Evolutionary conservation across 2,113 vertebrate species (phyloP).

Genomic region (Prietella phreatophila): DNA sequence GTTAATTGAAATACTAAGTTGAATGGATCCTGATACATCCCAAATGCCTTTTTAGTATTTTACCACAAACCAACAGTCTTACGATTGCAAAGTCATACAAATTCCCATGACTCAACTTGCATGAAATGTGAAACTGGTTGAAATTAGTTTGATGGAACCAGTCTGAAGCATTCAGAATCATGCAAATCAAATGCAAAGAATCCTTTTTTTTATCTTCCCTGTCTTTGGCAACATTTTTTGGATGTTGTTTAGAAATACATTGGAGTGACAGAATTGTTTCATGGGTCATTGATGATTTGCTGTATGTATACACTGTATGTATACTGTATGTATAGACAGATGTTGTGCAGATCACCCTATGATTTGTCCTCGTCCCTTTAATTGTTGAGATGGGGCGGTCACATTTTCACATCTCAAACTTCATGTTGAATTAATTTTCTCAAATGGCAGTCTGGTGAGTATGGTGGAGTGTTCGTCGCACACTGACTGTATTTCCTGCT

Average conservation of each 20-base stretch:
- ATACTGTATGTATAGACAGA: background rate
- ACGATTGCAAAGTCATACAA: background rate
- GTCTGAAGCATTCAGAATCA: background rate
- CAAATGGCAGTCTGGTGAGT: background rate
- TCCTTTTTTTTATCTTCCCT: background rate
- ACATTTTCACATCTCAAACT: background rate
- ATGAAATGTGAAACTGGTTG: background rate
- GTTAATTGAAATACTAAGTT: background rate
- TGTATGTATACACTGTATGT: background rate
- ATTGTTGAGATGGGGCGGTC: background rate
- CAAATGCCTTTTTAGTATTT: conserved; percentile 20
- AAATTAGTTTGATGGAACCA: background rate
- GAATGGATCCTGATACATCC: background rate
- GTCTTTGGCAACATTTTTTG: background rate
- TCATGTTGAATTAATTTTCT: background rate
- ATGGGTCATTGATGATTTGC: background rate
- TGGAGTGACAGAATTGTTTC: background rate
- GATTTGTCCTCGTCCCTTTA: background rate
- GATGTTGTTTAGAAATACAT: background rate
- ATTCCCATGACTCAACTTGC: background rate
- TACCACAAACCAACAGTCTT: background rate
- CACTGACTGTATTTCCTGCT: background rate
- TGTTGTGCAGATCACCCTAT: background rate
- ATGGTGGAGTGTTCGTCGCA: background rate
- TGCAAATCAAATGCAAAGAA: background rate